Evolutionary conservation across 2,888 invertebrate species (phyloP).

Genomic region (Athripsodes cinereus): DNA sequence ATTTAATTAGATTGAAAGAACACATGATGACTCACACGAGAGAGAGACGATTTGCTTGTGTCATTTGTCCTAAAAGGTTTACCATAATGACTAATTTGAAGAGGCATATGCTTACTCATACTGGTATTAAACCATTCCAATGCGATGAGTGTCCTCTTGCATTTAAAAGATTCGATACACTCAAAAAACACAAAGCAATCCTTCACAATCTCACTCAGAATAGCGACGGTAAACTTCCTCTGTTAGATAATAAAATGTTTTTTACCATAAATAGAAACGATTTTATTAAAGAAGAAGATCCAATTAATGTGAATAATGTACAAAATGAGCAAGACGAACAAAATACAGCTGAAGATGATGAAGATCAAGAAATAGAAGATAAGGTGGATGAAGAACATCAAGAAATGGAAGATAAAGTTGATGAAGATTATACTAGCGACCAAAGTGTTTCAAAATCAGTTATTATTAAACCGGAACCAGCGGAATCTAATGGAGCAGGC

Average conservation of each 20-base stretch:
- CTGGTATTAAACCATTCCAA: not conserved
- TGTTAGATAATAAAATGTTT: too few species aligned
- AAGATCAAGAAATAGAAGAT: not conserved
- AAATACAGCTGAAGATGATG: not conserved
- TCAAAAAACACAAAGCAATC: conserved; percentile 27
- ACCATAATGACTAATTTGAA: conserved; percentile 8
- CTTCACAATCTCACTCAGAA: too few species aligned
- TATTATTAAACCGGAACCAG: too few species aligned
- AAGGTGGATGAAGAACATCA: not conserved
- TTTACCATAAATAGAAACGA: too few species aligned
- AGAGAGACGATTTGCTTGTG: not conserved
- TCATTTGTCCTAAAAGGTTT: conserved; percentile 6
- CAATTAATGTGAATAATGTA: too few species aligned
- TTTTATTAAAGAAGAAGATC: too few species aligned
- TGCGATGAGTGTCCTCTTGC: conserved; percentile 8
- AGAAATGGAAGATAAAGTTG: too few species aligned
- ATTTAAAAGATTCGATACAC: not conserved
- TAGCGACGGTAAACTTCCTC: too few species aligned
- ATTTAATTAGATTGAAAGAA: not conserved
- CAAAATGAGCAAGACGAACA: too few species aligned
- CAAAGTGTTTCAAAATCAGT: too few species aligned
- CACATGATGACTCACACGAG: conserved; percentile 4
- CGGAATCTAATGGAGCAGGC: not conserved
- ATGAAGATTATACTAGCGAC: too few species aligned
- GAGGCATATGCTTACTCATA: conserved; percentile 8